These are phyloP conservation scores for Brachyrhaphis roseni DNA, from an alignment of 2,797 vertebrate species.

Conservation along the genomic window DNA sequence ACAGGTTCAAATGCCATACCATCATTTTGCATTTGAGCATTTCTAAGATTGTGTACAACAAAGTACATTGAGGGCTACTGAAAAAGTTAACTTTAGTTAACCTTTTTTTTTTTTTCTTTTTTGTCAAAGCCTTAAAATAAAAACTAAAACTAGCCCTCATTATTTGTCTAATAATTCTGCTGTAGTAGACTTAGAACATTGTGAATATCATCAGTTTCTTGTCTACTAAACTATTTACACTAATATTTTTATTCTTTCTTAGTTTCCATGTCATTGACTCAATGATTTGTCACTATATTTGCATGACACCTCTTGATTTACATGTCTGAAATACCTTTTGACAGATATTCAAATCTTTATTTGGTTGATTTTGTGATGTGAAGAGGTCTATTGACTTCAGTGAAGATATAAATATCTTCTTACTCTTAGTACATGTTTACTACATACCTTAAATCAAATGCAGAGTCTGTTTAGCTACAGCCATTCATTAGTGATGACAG, in stretches of 20 bases:
- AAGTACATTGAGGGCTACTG: background rate
- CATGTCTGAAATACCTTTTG: conserved; percentile 36
- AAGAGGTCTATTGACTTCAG: conserved; percentile 11
- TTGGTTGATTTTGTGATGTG: conserved; percentile 34
- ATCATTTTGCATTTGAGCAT: background rate
- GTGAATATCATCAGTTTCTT: background rate
- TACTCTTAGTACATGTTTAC: conserved; percentile 58
- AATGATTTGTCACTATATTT: conserved; percentile 3
- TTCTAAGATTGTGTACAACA: background rate
- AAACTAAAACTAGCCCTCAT: background rate
- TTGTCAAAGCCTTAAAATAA: background rate
- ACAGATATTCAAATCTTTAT: conserved; percentile 48
- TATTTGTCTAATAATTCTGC: background rate
- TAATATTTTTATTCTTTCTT: background rate
- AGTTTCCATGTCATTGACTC: conserved; percentile 11
- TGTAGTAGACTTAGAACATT: background rate
- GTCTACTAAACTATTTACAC: background rate
- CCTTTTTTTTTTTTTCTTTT: background rate
- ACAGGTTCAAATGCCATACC: background rate
- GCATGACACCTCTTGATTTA: conserved; percentile 19
- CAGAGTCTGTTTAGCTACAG: conserved; percentile 63
- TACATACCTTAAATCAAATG: conserved; percentile 58
- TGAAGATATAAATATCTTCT: conserved; percentile 38
- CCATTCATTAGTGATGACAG: conserved; percentile 72
- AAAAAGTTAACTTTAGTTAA: background rate